Percentiles rank a stretch among this genome's conserved stretches.
phyloP scores from a whole-genome alignment of 2,888 invertebrate species.

The Lypha dubia region DNA sequence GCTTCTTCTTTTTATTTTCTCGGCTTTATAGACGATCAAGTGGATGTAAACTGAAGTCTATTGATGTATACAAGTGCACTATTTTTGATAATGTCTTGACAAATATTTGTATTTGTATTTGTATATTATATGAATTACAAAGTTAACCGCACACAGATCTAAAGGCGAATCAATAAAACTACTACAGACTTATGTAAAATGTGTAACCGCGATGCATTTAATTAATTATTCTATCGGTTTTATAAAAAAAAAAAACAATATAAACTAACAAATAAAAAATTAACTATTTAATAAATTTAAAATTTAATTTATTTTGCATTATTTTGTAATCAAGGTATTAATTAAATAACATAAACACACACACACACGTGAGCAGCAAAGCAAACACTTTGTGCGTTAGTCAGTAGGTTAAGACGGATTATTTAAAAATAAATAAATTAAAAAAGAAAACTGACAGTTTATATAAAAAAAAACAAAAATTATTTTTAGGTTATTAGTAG shows the following conservation, averaged over 20 bases:
- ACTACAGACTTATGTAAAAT: background rate
- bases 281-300: conserved; percentile 11
- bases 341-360: conserved; percentile 60
- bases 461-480: background rate
- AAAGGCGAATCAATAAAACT: background rate
- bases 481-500: conserved; percentile 37
- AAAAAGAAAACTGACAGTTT: conserved; percentile 18
- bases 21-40: too few species aligned
- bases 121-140: too few species aligned
- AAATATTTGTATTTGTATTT: too few species aligned
- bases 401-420: conserved; percentile 46
- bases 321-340: conserved; percentile 53
- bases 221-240: background rate
- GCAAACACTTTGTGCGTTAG: background rate
- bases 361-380: conserved; percentile 17
- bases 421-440: background rate
- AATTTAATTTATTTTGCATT: conserved; percentile 24
- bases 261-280: conserved; percentile 38
- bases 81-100: too few species aligned
- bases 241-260: conserved; percentile 4
- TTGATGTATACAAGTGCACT: too few species aligned
- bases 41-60: too few species aligned
- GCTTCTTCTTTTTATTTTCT: too few species aligned
- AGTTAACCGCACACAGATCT: too few species aligned
- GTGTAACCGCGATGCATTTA: background rate